Evolutionary conservation across 2,113 vertebrate species (phyloP), one percentile per base, ranked within the genome.

Genomic region (Pachypanchax playfairii): DNA sequence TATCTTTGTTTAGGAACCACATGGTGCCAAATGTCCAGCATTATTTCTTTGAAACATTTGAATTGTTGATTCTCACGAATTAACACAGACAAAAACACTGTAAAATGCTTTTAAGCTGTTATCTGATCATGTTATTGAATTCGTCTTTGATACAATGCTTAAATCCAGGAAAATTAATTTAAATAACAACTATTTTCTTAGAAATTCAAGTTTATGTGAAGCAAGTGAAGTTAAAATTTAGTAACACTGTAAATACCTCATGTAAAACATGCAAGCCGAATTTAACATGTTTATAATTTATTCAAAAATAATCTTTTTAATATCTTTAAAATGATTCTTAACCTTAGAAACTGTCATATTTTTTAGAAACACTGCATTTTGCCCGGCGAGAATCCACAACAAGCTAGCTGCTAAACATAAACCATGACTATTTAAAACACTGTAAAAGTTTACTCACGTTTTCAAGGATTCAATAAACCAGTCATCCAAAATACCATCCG

Each of bases 401-500:
- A 33, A 14, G 18, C 21, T 47, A 20, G 15, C 1, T 12, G 7
- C 6, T n/a, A 13, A 39, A 59, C n/a, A n/a, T n/a, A n/a, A n/a
- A n/a, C n/a, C n/a, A n/a, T n/a, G n/a, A n/a, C n/a, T n/a, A n/a
- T n/a, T n/a, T n/a, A n/a, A n/a, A n/a, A n/a, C n/a, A n/a, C n/a
- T 1, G 3, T 36, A 14, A 56, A 11, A 1, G 4, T 12, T 26
- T n/a, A 12, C 89, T 90, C 73, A 92, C 90, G 71, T 83, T 65
- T 80, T 87, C 26, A 91, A 61, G 0, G 91, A 89, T 48, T 91
- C 84, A 9, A 92, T 87, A 24, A 91, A 89, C 89, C 90, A 91
- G 44, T 91, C 85, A 1, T 92, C 90, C 21, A 86, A 59, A 59
- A 85, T 26, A 43, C 90, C 85, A 0, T 87, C 87, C 22, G 49